Evolutionary conservation across 1,140 invertebrate species (phyloP), one percentile per base, ranked within the genome.

Genomic region (Wiebesia pumilae): DNA sequence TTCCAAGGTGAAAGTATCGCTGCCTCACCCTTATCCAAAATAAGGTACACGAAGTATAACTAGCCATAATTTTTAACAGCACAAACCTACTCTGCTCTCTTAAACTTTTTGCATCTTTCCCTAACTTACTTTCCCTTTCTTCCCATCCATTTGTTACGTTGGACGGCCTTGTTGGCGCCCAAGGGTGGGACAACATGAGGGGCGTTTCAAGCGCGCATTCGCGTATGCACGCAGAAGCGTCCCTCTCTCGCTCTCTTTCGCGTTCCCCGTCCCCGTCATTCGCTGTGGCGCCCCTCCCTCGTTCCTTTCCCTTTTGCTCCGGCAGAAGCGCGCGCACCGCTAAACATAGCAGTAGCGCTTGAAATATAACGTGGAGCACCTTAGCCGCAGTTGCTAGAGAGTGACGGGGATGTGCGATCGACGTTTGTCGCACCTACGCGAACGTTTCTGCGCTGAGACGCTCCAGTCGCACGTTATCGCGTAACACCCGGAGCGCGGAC

Each of bases 331-430:
- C 86, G 82, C 86, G 85, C 85, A 81, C 62, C 80, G 82, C 92
- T 93, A 93, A 93, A 93, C 90, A 91, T 93, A 93, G 92, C 90
- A 88, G 65, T 88, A 88, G 47, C 88, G 90, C 93, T 92, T 91
- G 89, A 93, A 93, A 93, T 93, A 93, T 93, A 92, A 93, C 92
- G 89, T 91, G 89, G 90, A 90, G 88, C 89, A 90, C 86, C 88
- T 89, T 89, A 84, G 88, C 87, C 88, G 30, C 51, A 80, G 77
- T 33, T 58, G 79, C 65, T 81, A 87, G 86, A 87, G 62, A 62
- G 86, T 77, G 86, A 82, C 65, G 77, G 83, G 86, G n/a, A 84
- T 80, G 73, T 81, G 86, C 82, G 77, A 51, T 30, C n/a, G 58
- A 33, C 84, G 65, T 33, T 35, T 54, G 12, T 21, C 40, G 12